Conservation (phyloP, 2,888 invertebrate species). For the Bimastos eiseni region DNA sequence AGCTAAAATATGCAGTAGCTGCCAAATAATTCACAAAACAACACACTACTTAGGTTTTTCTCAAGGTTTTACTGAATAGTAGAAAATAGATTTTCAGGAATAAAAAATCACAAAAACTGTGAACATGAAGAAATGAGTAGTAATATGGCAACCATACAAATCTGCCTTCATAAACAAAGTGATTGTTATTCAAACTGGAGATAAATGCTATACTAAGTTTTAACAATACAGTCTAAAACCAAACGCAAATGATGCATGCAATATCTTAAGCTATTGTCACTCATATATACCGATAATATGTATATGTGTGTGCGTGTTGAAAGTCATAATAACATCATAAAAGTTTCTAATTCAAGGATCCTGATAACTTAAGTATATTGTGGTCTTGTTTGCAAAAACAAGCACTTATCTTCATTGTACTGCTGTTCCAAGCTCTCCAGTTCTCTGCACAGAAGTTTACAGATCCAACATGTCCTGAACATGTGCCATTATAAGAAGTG, state of each 20-base stretch:
- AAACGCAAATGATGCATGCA: constrained; percentile 5
- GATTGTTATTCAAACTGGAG: neutral
- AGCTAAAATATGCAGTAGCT: neutral
- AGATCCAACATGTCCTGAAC: neutral
- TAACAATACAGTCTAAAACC: neutral
- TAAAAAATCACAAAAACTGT: neutral
- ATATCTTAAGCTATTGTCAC: neutral
- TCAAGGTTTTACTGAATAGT: neutral
- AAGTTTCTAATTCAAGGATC: neutral
- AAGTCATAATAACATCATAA: neutral
- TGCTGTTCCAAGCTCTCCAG: neutral
- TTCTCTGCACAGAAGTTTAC: neutral
- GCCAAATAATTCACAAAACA: neutral
- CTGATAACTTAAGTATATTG: neutral
- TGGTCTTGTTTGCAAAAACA: neutral
- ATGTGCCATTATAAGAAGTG: neutral
- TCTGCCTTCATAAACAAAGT: neutral
- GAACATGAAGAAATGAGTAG: neutral
- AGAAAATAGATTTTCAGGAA: neutral
- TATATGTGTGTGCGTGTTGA: neutral
- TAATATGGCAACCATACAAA: constrained; percentile 2
- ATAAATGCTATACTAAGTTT: neutral
- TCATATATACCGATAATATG: neutral
- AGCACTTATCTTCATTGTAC: neutral
- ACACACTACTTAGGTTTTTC: neutral